These are phyloP conservation scores for Bugula neritina DNA, from an alignment of 2,888 invertebrate species.

Conservation along the genomic window DNA sequence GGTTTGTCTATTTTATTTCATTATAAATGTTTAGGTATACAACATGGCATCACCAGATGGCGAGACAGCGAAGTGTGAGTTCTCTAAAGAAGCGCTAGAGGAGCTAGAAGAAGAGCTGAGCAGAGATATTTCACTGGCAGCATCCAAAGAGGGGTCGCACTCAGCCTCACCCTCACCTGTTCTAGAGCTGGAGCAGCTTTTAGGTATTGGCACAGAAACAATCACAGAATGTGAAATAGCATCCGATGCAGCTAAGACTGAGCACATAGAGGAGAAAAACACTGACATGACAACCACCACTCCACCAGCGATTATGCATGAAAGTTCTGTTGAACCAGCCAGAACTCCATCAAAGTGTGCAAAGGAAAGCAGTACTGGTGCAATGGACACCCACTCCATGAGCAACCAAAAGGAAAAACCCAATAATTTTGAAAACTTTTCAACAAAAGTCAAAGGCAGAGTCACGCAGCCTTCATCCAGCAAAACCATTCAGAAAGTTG, in stretches of 20 bases:
- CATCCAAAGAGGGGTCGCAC: too few relatives aligned
- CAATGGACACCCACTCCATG: neutral
- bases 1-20: too few relatives aligned
- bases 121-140: neutral
- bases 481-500: neutral
- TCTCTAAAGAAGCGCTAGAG: neutral
- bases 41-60: too few relatives aligned
- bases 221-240: too few relatives aligned
- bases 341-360: neutral
- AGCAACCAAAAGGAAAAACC: neutral
- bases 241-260: too few relatives aligned
- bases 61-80: too few relatives aligned
- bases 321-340: neutral
- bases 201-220: neutral
- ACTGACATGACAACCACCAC: neutral
- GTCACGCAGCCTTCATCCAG: neutral
- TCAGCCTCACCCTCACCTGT: neutral
- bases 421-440: too few relatives aligned
- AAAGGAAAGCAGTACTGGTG: neutral
- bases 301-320: neutral
- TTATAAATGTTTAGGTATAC: too few relatives aligned
- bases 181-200: neutral
- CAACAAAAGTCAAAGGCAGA: too few relatives aligned
- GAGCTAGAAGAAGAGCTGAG: neutral
- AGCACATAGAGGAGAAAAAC: too few relatives aligned